Evolutionary conservation across 2,888 invertebrate genomes (phyloP).

Genomic region (Chrysolina americana): DNA sequence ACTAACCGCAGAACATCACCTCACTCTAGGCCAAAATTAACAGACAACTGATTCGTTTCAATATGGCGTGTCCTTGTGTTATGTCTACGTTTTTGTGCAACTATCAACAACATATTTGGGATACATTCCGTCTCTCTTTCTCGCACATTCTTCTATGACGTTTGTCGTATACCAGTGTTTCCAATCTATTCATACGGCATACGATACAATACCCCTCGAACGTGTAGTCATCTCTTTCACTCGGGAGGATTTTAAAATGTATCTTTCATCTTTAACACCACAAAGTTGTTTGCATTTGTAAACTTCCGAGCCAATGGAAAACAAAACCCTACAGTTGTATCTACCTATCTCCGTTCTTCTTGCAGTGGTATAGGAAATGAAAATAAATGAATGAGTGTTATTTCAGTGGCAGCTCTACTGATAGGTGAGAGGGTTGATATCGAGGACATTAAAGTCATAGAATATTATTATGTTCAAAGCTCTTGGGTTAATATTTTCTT

Average conservation of each 20-base stretch:
- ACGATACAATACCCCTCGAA: constrained; percentile 54
- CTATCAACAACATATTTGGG: constrained; percentile 47
- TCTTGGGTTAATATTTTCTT: background rate
- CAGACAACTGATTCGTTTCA: constrained; percentile 74
- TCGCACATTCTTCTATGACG: constrained; percentile 39
- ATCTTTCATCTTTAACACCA: constrained; percentile 45
- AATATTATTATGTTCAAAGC: no score
- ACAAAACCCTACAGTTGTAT: constrained; percentile 41
- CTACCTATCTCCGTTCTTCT: constrained; percentile 41
- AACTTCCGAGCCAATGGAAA: constrained; percentile 55
- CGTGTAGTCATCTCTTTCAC: constrained; percentile 49
- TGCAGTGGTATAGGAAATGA: constrained; percentile 5
- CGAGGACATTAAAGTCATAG: no score
- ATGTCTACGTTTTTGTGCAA: constrained; percentile 49
- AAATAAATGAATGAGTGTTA: constrained; percentile 2
- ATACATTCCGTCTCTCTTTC: constrained; percentile 42
- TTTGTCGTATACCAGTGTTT: constrained; percentile 48
- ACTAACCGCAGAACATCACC: constrained; percentile 61
- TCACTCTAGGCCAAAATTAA: constrained; percentile 73
- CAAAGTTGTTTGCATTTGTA: constrained; percentile 49
- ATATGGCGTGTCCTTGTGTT: constrained; percentile 74
- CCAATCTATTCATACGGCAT: constrained; percentile 62
- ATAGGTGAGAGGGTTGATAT: background rate
- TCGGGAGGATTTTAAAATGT: constrained; percentile 51
- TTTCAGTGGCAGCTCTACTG: background rate